Percentiles rank a stretch among this genome's conserved stretches.
Conservation (phyloP, 2,113 vertebrate genomes). For the Syrmaticus mikado region DNA sequence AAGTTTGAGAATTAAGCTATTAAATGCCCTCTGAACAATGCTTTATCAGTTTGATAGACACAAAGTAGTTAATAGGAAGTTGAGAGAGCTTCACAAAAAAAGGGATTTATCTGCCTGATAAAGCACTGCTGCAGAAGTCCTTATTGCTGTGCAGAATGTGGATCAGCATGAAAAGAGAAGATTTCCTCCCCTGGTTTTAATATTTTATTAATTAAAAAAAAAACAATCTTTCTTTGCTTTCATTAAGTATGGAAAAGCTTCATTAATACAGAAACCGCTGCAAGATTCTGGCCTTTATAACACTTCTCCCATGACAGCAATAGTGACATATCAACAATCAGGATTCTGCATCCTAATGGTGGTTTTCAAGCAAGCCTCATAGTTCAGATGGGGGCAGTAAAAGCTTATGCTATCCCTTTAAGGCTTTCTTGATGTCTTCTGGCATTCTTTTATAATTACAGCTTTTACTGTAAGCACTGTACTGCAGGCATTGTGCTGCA, state of each 20-base stretch:
- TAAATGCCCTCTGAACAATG: conserved; percentile 33
- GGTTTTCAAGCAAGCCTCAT: conserved; percentile 75
- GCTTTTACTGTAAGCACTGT: conserved; percentile 70
- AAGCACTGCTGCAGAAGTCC: conserved; percentile 33
- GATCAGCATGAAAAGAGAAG: conserved; percentile 31
- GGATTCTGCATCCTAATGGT: conserved; percentile 76
- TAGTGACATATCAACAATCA: conserved; percentile 75
- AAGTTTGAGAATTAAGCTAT: conserved; percentile 42
- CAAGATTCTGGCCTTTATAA: conserved; percentile 62
- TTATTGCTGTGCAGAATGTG: conserved; percentile 49
- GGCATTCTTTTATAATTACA: conserved; percentile 73
- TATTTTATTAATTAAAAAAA: conserved; percentile 78
- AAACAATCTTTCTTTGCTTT: conserved; percentile 66
- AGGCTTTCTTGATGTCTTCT: conserved; percentile 71
- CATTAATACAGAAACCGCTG: conserved; percentile 72
- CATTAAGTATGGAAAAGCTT: conserved; percentile 73
- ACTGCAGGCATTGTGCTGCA: conserved; percentile 37
- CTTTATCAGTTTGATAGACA: conserved; percentile 41
- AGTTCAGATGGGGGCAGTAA: conserved; percentile 79
- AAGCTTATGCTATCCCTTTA: conserved; percentile 74
- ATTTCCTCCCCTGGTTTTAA: conserved; percentile 61
- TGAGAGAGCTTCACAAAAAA: not conserved
- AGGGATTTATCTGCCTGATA: conserved; percentile 46
- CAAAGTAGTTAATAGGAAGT: not conserved
- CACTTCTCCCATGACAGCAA: conserved; percentile 71